Evolutionary conservation across 2,113 vertebrate species (phyloP).

Genomic region (Cryptomyrus ogoouensis): DNA sequence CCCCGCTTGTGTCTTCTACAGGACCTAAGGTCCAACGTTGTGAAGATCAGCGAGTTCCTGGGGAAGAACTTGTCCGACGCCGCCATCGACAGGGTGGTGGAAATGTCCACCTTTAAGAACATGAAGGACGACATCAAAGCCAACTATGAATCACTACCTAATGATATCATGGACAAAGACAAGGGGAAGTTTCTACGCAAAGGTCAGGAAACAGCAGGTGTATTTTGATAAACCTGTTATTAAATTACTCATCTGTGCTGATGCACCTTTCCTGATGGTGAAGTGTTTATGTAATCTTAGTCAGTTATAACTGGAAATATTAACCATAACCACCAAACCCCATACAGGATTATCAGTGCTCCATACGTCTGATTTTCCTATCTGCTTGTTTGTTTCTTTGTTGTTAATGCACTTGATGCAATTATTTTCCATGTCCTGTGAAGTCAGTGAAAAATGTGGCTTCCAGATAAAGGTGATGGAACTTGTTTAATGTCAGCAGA

Average conservation of each 20-base stretch:
- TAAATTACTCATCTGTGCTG: background rate
- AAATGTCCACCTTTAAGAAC: constrained; percentile 46
- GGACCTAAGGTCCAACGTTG: constrained; percentile 48
- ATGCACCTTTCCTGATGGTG: background rate
- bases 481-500: background rate
- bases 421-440: background rate
- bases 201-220: constrained; percentile 30
- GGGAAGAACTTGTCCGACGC: constrained; percentile 47
- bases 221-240: background rate
- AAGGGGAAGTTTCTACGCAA: constrained; percentile 41
- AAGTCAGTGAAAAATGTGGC: background rate
- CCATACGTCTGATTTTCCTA: background rate
- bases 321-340: background rate
- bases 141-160: constrained; percentile 44
- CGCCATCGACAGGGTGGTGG: constrained; percentile 47
- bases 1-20: constrained; percentile 21
- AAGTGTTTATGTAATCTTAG: background rate
- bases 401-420: background rate
- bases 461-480: background rate
- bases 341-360: background rate
- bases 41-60: constrained; percentile 55
- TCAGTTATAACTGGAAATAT: background rate
- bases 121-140: constrained; percentile 49
- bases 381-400: background rate
- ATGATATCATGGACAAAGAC: constrained; percentile 14